Evolutionary conservation across 2,888 invertebrate species (phyloP), one percentile per base, ranked within the genome.

Genomic region (Protodeltote pygarga): DNA sequence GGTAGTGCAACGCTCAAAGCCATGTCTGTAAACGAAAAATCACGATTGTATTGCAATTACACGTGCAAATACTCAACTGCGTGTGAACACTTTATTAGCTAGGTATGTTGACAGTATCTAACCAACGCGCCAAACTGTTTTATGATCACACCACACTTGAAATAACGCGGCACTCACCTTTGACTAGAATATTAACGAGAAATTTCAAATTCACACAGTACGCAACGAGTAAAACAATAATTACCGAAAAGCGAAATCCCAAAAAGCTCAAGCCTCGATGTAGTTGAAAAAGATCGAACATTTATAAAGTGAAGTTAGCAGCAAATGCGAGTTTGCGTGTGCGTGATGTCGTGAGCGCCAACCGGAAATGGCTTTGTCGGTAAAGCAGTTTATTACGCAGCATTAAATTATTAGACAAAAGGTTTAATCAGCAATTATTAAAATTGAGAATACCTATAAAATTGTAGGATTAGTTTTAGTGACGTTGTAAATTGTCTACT

Each of bases 1-100:
- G 94, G 93, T 84, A 94, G 83, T 71, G 93, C 94, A 81, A 94
- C 90, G 78, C 93, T 92, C 78, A 94, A 83, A 83, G 93, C 94
- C 94, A 94, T 94, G 81, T 86, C 92, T 92, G 91, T 33, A 83
- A 90, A 78, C 46, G 69, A 65, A 86, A 85, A 86, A 80, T 77
- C 65, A 76, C 72, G 65, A 73, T 75, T 79, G 59, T 81, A 82
- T 79, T 81, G 67, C 65, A 81, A 79, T 85, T 88, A 90, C 92
- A 90, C 90, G 91, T 89, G 91, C 87, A 81, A 75, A 82, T 77
- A 79, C 69, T 71, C 74, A 77, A 83, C 79, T 85, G 78, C 79
- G 74, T 82, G 80, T 70, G 81, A 83, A 83, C 74, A 81, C 75
- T 77, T 39, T 72, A 72, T 72, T 78, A 79, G 79, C 77, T 84